These are phyloP conservation scores for Helicoverpa armigera DNA, from an alignment of 1,140 invertebrate species.

Conservation along the genomic window DNA sequence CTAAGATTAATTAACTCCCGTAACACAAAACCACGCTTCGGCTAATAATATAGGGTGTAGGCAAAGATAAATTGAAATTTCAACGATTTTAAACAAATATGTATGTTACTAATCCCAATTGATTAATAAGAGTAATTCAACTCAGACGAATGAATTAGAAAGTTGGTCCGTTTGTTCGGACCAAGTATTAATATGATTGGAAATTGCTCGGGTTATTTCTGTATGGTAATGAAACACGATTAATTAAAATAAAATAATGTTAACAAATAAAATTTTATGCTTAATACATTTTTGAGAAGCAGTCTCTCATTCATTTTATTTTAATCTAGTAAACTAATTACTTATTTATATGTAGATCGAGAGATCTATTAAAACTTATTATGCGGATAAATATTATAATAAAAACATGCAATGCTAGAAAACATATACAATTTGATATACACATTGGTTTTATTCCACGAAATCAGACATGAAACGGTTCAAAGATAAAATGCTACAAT, in stretches of 20 bases:
- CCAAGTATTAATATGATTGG: slow-evolving; percentile 19
- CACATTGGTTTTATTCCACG: too few species aligned
- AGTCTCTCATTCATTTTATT: too few species aligned
- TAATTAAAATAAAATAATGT: not conserved
- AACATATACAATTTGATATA: too few species aligned
- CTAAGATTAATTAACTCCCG: not conserved
- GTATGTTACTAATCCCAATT: slow-evolving; percentile 3
- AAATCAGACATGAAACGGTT: not conserved
- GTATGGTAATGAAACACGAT: not conserved
- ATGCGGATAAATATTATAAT: too few species aligned
- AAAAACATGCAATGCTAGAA: too few species aligned
- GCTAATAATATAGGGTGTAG: not conserved
- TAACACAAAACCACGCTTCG: not conserved
- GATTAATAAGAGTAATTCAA: slow-evolving; percentile 32
- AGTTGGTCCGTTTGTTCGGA: slow-evolving; percentile 19
- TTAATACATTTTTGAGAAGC: too few species aligned
- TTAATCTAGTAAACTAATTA: too few species aligned
- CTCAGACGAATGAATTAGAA: slow-evolving; percentile 27
- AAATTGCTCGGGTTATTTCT: not conserved
- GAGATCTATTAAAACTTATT: too few species aligned
- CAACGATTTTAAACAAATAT: slow-evolving; percentile 23
- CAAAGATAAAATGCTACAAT: not conserved
- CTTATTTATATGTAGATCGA: too few species aligned
- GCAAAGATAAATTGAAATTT: slow-evolving; percentile 16
- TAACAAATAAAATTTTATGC: not conserved